Conservation (phyloP, 2,113 vertebrate species). For the Ornithorhynchus anatinus region DNA sequence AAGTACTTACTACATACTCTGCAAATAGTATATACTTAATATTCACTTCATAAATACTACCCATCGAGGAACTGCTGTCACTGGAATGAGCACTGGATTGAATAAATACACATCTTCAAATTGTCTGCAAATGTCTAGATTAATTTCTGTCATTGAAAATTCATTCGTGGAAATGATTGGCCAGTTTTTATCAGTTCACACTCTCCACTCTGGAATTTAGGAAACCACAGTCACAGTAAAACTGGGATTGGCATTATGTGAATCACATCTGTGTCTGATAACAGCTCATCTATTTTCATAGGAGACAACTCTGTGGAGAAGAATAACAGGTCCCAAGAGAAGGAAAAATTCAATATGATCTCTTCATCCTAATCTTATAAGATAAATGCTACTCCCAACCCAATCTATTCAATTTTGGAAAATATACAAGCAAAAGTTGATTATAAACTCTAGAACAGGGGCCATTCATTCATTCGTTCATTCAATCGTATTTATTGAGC, state of each 20-base stretch:
- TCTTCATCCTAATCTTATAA: conserved; percentile 52
- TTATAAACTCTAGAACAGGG: too few relatives aligned
- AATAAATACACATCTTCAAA: too few relatives aligned
- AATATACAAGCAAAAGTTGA: too few relatives aligned
- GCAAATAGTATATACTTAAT: too few relatives aligned
- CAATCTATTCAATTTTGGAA: too few relatives aligned
- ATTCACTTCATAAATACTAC: too few relatives aligned
- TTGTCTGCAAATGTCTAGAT: conserved; percentile 2
- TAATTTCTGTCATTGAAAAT: conserved; percentile 20
- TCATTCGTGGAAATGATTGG: conserved; percentile 6
- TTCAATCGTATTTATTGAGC: too few relatives aligned
- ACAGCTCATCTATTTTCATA: conserved; percentile 36
- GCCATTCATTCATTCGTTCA: too few relatives aligned
- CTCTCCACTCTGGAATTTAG: conserved; percentile 17
- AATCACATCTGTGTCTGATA: conserved; percentile 53
- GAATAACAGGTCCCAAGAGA: conserved; percentile 32
- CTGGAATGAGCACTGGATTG: too few relatives aligned
- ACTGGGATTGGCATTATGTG: conserved; percentile 40
- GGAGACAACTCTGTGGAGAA: conserved; percentile 44
- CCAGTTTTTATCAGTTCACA: not conserved
- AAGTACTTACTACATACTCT: too few relatives aligned
- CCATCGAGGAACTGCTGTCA: too few relatives aligned
- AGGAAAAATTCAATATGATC: conserved; percentile 52
- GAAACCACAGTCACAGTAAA: conserved; percentile 9
- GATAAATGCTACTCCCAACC: conserved; percentile 30